These are phyloP conservation scores for Cyprinodon variegatus DNA, from an alignment of 2,113 vertebrate species.

Conservation along the genomic window DNA sequence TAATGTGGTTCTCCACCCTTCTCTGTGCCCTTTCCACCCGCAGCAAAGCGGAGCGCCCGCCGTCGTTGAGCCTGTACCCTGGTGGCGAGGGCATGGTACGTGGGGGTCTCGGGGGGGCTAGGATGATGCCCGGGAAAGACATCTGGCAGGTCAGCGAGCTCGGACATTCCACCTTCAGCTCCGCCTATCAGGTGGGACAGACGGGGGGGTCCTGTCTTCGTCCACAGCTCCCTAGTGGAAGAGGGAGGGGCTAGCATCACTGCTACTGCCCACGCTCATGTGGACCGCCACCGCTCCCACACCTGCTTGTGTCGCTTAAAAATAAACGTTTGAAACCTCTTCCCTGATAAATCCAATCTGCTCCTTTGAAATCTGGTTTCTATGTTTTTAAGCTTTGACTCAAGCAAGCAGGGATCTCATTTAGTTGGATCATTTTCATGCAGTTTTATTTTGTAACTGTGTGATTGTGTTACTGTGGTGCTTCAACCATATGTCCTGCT, in stretches of 20 bases:
- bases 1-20: slow-evolving; percentile 14
- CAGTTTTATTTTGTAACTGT: slow-evolving; percentile 21
- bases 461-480: slow-evolving; percentile 26
- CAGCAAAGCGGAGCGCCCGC: slow-evolving; percentile 96
- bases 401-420: slow-evolving; percentile 60
- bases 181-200: slow-evolving; percentile 94
- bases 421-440: neutral
- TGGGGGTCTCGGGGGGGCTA: slow-evolving; percentile 92
- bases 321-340: neutral
- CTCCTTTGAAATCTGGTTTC: slow-evolving; percentile 8
- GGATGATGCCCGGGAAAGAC: slow-evolving; percentile 89
- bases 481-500: slow-evolving; percentile 19
- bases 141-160: slow-evolving; percentile 95
- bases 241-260: slow-evolving; percentile 41
- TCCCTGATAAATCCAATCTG: neutral
- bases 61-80: slow-evolving; percentile 93
- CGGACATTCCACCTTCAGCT: slow-evolving; percentile 89
- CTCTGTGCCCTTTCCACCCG: slow-evolving; percentile 45
- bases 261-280: slow-evolving; percentile 49
- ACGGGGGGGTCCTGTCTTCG: slow-evolving; percentile 49
- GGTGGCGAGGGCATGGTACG: slow-evolving; percentile 94
- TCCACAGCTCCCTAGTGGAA: slow-evolving; percentile 30
- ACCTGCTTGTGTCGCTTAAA: slow-evolving; percentile 66
- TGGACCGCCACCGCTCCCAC: slow-evolving; percentile 34
- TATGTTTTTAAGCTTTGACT: slow-evolving; percentile 20